Base-by-base conservation (phyloP, 2,888 invertebrate genomes). In the Andrena chrysosceles region DNA sequence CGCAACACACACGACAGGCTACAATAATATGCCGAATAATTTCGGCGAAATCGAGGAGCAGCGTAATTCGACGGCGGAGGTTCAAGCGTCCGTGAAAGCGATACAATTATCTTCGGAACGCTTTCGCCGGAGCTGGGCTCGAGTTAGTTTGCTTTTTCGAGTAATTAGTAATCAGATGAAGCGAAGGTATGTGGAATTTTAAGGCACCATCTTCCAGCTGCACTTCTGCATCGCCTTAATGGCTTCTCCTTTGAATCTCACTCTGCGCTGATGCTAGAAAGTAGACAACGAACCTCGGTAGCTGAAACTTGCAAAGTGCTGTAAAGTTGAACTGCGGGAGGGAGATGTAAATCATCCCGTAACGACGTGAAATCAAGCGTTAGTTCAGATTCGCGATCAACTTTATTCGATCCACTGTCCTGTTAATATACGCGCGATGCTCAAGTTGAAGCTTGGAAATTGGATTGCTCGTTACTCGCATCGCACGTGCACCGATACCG, bases 1-100 rank as follows among this genome's bases (percentile, higher is more conserved):
- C 48, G 76, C 79, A 73, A 84, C 81, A 78, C 78, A 73, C 62
- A 72, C 76, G 84, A 85, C 86, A 0, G 42, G 13, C 16, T 16
- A 42, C 16, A 42, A 85, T 88, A 85, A 89, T 88, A 83, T 81
- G 69, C 59, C 81, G 82, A 79, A 82, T 86, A 85, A 89, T 88
- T 82, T 74, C 52, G 68, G 68, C 70, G 78, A 86, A 84, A 86
- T 86, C 77, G 66, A 72, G 64, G 59, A 31, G 33, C 71, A 42
- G 42, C 42, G 4, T 42, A 16, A 76, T 70, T 52, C 73, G 77
- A 70, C 48, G 60, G 66, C 68, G 63, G 59, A 5, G 71, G 76
- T 77, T 84, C 78, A 84, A 85, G 75, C 75, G 79, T 67, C 67
- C 79, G 75, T 81, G 84, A 83, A 89, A 89, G 84, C 52, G 79